These are phyloP conservation scores for Mola mola DNA, from an alignment of 2,113 vertebrate genomes.

Conservation along the genomic window DNA sequence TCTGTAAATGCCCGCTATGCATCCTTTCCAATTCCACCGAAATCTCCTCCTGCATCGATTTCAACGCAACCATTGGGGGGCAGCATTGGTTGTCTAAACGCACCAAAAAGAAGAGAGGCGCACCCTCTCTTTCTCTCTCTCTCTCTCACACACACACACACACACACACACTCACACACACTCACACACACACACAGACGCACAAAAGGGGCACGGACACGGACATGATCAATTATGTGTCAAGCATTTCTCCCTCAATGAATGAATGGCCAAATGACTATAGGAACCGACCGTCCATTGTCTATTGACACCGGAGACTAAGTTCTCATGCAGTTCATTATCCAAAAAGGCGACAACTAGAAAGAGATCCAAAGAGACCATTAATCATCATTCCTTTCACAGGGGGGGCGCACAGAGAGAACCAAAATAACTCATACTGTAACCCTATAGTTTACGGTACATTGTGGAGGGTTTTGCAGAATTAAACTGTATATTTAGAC, in stretches of 20 bases:
- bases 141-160: constrained; percentile 15
- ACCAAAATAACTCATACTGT: constrained; percentile 63
- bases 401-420: constrained; percentile 34
- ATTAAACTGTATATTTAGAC: constrained; percentile 25
- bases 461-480: constrained; percentile 11
- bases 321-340: constrained; percentile 83
- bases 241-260: constrained; percentile 76
- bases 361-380: constrained; percentile 75
- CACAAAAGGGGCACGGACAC: constrained; percentile 78
- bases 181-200: constrained; percentile 43
- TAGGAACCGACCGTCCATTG: constrained; percentile 75
- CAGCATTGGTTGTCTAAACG: constrained; percentile 72
- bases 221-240: constrained; percentile 83
- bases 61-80: constrained; percentile 69
- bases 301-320: constrained; percentile 73
- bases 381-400: constrained; percentile 79
- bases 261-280: constrained; percentile 75
- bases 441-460: constrained; percentile 34
- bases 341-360: constrained; percentile 68
- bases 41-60: constrained; percentile 27
- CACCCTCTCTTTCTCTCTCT: constrained; percentile 5
- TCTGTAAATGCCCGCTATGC: constrained; percentile 59
- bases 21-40: constrained; percentile 48
- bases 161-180: constrained; percentile 23
- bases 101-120: constrained; percentile 31